phyloP scores from a whole-genome alignment of 2,797 vertebrate species.

The Botia almorhae region DNA sequence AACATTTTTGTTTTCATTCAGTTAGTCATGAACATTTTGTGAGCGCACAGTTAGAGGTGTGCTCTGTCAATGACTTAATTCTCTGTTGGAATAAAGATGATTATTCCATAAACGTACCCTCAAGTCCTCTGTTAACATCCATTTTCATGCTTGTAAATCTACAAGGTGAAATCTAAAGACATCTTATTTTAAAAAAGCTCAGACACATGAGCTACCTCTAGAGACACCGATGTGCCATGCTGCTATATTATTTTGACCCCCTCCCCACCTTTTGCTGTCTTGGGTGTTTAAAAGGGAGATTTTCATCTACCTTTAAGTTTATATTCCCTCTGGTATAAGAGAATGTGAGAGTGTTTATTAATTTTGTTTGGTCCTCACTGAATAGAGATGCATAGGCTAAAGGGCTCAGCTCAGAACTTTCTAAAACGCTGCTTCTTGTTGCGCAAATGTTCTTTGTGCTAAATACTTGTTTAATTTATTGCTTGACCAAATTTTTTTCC shows the following conservation, averaged over 20 bases:
- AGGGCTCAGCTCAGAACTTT: constrained; percentile 41
- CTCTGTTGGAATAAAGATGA: constrained; percentile 37
- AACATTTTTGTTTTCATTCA: constrained; percentile 11
- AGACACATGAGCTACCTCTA: neutral
- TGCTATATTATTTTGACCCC: neutral
- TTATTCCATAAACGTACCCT: constrained; percentile 11
- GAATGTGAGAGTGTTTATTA: neutral
- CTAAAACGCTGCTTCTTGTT: constrained; percentile 56
- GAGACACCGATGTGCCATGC: constrained; percentile 7
- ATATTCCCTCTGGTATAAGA: neutral
- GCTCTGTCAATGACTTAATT: constrained; percentile 65
- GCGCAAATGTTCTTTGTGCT: neutral
- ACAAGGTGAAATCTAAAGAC: neutral
- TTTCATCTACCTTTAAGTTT: neutral
- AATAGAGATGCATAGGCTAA: neutral
- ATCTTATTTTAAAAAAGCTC: neutral
- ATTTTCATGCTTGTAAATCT: too few species aligned
- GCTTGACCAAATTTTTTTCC: neutral
- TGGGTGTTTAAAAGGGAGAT: neutral
- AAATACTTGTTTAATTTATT: neutral
- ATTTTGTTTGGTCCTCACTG: neutral
- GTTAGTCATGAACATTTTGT: constrained; percentile 33
- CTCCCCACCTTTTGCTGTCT: neutral
- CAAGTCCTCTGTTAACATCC: constrained; percentile 9
- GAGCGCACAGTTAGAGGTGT: constrained; percentile 5